A percentile compares a stretch with the other conserved stretches of the same genome.
phyloP scores from a whole-genome alignment of 2,113 vertebrate species.

The Suncus etruscus region DNA sequence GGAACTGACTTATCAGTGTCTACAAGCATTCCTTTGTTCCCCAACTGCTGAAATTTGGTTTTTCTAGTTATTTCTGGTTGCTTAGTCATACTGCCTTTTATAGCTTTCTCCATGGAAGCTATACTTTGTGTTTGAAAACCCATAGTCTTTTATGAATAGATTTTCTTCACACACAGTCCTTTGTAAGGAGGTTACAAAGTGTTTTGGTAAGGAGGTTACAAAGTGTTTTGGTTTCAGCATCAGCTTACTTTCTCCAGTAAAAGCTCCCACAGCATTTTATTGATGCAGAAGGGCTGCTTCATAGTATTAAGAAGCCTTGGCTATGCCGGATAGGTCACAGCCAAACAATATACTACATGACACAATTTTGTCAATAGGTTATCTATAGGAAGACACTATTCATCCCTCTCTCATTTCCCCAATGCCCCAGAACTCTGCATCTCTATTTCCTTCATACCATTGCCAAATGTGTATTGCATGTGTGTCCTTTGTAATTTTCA shows the following conservation, averaged over 20 bases:
- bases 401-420: too few relatives aligned
- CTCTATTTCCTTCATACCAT: background rate
- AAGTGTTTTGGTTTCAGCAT: slow-evolving; percentile 42
- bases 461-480: slow-evolving; percentile 44
- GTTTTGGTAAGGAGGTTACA: slow-evolving; percentile 53
- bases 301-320: background rate
- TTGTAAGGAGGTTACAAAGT: slow-evolving; percentile 39
- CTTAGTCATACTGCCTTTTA: slow-evolving; percentile 77
- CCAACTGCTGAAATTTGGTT: slow-evolving; percentile 48
- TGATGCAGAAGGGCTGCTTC: background rate
- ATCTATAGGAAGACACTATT: background rate
- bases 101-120: slow-evolving; percentile 60
- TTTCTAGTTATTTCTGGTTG: slow-evolving; percentile 46
- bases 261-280: slow-evolving; percentile 42
- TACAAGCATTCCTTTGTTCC: background rate
- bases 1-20: slow-evolving; percentile 36
- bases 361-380: background rate
- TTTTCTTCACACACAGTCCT: slow-evolving; percentile 55
- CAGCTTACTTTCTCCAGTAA: slow-evolving; percentile 39
- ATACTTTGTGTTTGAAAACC: slow-evolving; percentile 50
- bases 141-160: background rate
- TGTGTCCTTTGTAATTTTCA: slow-evolving; percentile 54
- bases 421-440: background rate
- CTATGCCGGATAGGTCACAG: background rate
- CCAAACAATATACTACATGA: background rate